A percentile compares a stretch with the other conserved stretches of the same genome.
These are phyloP conservation scores for Leptodactylus fuscus DNA, from an alignment of 2,113 vertebrate species.

Conservation along the genomic window DNA sequence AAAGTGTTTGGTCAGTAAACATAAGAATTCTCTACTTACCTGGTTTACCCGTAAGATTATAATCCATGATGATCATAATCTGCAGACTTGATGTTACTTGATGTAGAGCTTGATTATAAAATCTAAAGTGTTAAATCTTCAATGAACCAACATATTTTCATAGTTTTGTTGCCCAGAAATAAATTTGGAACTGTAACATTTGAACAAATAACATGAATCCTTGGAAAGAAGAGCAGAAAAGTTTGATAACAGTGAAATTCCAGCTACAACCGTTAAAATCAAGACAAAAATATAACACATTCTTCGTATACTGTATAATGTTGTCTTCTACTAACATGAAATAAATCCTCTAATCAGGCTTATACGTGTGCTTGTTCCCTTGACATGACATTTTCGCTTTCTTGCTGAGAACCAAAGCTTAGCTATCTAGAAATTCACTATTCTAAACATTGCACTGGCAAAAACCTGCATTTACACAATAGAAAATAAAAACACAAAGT, in stretches of 20 bases:
- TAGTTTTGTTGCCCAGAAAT: background rate
- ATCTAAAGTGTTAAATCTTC: background rate
- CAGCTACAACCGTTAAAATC: background rate
- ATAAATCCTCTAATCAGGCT: background rate
- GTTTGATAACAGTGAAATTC: background rate
- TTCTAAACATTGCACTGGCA: too few species aligned
- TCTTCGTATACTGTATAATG: background rate
- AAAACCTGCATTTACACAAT: too few species aligned
- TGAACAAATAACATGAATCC: background rate
- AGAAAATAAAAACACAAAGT: too few species aligned
- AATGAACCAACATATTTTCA: background rate
- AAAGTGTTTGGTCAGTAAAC: background rate
- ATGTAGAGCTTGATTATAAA: background rate
- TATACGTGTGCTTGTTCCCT: too few species aligned
- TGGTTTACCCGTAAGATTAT: background rate
- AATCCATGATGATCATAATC: background rate
- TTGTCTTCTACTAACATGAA: background rate
- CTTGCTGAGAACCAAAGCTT: too few species aligned
- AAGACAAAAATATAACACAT: background rate
- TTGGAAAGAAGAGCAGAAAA: background rate
- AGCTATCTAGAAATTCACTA: too few species aligned
- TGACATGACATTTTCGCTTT: background rate
- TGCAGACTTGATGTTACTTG: background rate
- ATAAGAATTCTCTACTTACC: background rate
- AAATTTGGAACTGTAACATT: background rate